Evolutionary conservation across 92 coral and sea anemone genomes (phyloP).

Genomic region (Parazoanthus atlanticus): DNA sequence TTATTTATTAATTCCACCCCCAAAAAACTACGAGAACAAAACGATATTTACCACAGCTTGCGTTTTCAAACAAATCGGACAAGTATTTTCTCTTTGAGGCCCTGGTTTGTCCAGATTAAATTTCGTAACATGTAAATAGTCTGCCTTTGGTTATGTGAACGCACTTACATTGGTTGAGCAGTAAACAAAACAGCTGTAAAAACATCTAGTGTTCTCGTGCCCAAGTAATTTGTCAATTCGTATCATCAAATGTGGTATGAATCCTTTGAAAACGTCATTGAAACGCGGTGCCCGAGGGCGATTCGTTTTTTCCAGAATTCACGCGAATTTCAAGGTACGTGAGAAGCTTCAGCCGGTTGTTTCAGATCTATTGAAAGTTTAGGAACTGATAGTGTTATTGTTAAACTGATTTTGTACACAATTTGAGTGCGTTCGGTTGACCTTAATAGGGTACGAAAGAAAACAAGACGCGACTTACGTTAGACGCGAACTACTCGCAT

Average conservation of each 20-base stretch:
- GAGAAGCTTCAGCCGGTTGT: too few relatives aligned
- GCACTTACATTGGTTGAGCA: neutral
- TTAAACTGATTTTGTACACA: too few relatives aligned
- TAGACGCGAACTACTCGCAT: too few relatives aligned
- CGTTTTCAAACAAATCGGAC: neutral
- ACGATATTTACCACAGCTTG: conserved; percentile 1
- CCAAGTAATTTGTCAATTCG: neutral
- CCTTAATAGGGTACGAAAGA: too few relatives aligned
- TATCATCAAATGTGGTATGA: neutral
- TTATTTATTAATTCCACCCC: too few relatives aligned
- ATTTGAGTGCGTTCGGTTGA: too few relatives aligned
- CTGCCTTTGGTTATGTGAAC: neutral
- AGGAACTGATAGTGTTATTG: too few relatives aligned
- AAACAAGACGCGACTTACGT: too few relatives aligned
- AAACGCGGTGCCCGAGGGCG: too few relatives aligned
- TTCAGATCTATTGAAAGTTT: too few relatives aligned
- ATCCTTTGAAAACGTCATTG: neutral
- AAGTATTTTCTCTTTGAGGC: neutral
- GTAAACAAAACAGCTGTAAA: neutral
- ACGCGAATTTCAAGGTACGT: too few relatives aligned
- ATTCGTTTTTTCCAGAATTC: too few relatives aligned
- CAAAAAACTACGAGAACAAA: neutral
- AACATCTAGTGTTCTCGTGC: neutral
- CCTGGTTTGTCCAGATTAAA: neutral
- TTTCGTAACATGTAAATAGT: neutral